These are phyloP conservation scores for Cerastoderma edule DNA, from an alignment of 2,888 invertebrate genomes.

Conservation along the genomic window DNA sequence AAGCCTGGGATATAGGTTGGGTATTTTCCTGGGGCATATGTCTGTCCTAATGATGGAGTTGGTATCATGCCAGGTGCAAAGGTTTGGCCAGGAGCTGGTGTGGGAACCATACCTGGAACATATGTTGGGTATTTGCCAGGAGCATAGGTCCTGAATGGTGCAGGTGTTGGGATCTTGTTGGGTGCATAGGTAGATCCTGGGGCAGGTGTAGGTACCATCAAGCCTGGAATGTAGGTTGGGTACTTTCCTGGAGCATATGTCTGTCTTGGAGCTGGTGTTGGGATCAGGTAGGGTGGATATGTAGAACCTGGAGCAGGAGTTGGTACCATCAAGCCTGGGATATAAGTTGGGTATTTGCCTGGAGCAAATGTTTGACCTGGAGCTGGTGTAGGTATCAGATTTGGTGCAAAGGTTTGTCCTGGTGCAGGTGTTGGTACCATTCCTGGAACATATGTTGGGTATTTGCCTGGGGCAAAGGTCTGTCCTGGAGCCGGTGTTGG, in stretches of 20 bases:
- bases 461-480: constrained; percentile 39
- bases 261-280: constrained; percentile 62
- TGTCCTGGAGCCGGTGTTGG: constrained; percentile 48
- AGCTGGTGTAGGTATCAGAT: constrained; percentile 46
- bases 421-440: constrained; percentile 48
- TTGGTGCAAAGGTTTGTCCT: constrained; percentile 55
- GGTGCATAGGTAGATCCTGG: constrained; percentile 62
- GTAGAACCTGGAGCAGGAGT: constrained; percentile 63
- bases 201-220: constrained; percentile 60
- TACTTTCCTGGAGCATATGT: constrained; percentile 62
- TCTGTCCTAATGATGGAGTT: constrained; percentile 49
- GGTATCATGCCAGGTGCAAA: constrained; percentile 59
- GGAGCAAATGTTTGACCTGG: constrained; percentile 54
- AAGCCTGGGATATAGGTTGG: constrained; percentile 58
- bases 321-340: constrained; percentile 56
- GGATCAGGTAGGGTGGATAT: constrained; percentile 54
- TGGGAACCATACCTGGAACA: constrained; percentile 61
- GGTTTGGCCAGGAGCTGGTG: constrained; percentile 61
- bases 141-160: constrained; percentile 60
- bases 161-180: constrained; percentile 55
- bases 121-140: constrained; percentile 59
- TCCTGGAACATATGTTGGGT: constrained; percentile 38
- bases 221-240: constrained; percentile 58
- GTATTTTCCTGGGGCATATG: constrained; percentile 51
- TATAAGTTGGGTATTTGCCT: constrained; percentile 43